Percentiles rank a stretch among this genome's conserved stretches.
These are phyloP conservation scores for Drosophila paulistorum DNA, from an alignment of 1,140 invertebrate species.

Conservation along the genomic window DNA sequence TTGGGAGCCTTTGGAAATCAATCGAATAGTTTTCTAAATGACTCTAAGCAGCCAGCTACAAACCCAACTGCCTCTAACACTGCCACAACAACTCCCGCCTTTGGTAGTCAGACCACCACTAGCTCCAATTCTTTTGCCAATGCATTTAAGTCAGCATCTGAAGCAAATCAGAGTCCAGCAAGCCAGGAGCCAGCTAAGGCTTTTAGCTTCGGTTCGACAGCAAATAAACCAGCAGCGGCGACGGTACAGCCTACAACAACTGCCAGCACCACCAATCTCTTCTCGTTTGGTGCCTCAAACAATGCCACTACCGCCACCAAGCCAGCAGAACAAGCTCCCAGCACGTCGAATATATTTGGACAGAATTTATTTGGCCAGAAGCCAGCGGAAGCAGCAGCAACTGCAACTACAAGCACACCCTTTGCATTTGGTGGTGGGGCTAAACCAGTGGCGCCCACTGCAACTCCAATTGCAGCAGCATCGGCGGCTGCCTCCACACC, in stretches of 20 bases:
- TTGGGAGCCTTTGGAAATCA: neutral
- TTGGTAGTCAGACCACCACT: neutral
- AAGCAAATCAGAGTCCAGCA: neutral
- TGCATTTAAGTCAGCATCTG: neutral
- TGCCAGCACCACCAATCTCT: neutral
- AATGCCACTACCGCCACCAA: neutral
- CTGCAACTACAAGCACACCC: neutral
- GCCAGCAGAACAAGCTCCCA: neutral
- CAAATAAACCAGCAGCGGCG: neutral
- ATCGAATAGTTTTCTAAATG: neutral
- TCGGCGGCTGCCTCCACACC: neutral
- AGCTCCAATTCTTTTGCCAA: neutral
- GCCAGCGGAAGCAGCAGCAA: neutral
- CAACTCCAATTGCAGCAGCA: neutral
- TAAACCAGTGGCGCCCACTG: neutral
- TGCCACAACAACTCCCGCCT: neutral
- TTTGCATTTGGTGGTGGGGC: conserved; percentile 41
- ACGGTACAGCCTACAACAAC: neutral
- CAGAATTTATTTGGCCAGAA: conserved; percentile 15
- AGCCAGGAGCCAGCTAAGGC: neutral
- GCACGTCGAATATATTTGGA: conserved; percentile 14
- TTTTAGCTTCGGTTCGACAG: neutral
- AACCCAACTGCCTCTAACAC: neutral
- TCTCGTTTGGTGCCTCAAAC: neutral
- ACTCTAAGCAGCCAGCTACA: neutral